A percentile compares a stretch with the other conserved stretches of the same genome.
phyloP scores from a whole-genome alignment of 35 echinoderm and acorn worm genomes.

The Anneissia japonica region DNA sequence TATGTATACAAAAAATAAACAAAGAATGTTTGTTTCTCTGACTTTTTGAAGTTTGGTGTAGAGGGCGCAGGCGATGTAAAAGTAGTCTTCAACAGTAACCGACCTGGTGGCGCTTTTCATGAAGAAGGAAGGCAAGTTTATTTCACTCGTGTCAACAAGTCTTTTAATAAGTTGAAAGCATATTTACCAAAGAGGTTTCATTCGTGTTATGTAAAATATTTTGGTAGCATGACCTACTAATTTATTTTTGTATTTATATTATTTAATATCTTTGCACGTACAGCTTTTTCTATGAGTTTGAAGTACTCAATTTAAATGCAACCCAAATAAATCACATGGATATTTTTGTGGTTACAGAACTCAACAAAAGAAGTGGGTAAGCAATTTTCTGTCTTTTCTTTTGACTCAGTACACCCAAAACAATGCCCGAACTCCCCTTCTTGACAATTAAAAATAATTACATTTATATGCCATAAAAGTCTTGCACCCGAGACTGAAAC shows the following conservation, averaged over 20 bases:
- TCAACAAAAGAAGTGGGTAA: background rate
- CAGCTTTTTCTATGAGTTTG: background rate
- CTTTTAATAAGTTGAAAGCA: too few species aligned
- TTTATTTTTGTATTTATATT: background rate
- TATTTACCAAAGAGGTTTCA: too few species aligned
- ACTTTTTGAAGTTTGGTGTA: conserved; percentile 48
- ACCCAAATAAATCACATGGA: background rate
- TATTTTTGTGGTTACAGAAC: background rate
- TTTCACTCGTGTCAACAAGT: too few species aligned
- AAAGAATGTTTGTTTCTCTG: background rate
- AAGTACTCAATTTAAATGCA: background rate
- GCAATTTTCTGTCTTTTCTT: too few species aligned
- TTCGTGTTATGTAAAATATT: too few species aligned
- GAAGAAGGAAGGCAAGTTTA: conserved; percentile 58
- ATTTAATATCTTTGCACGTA: background rate
- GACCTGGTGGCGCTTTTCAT: conserved; percentile 68
- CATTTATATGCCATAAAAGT: too few species aligned
- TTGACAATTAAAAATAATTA: too few species aligned
- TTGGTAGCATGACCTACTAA: too few species aligned
- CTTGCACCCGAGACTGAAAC: too few species aligned
- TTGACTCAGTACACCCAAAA: too few species aligned
- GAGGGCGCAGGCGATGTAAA: conserved; percentile 39
- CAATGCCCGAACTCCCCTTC: too few species aligned
- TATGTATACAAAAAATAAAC: too few species aligned
- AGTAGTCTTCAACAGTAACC: conserved; percentile 68